Percentiles rank a stretch among this genome's conserved stretches.
Evolutionary conservation across 2,888 invertebrate species (phyloP).

Genomic region (Petrolisthes cinctipes): DNA sequence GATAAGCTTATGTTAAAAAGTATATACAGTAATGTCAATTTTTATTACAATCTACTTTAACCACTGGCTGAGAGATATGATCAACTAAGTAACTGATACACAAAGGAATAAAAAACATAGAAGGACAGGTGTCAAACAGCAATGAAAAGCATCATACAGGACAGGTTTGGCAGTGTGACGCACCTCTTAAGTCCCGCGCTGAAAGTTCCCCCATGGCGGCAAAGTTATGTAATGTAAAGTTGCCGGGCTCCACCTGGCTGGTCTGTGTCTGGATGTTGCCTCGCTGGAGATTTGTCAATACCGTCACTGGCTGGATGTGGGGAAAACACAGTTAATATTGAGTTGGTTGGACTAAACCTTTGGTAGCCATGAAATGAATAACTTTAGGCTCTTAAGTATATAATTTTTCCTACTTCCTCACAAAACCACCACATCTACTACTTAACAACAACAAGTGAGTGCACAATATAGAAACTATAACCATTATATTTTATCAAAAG

Average conservation of each 20-base stretch:
- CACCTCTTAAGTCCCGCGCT: slow-evolving; percentile 42
- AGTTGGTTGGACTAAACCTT: too few species aligned
- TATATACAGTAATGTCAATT: too few species aligned
- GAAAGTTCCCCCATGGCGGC: slow-evolving; percentile 89
- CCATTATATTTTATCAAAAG: not conserved
- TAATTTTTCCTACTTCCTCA: too few species aligned
- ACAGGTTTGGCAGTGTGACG: not conserved
- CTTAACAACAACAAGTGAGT: not conserved
- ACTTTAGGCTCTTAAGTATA: too few species aligned
- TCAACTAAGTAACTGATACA: not conserved
- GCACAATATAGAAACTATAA: not conserved
- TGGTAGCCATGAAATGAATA: too few species aligned
- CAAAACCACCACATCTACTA: not conserved
- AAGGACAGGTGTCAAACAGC: not conserved
- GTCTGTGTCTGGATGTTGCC: slow-evolving; percentile 92
- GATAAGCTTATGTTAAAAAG: too few species aligned
- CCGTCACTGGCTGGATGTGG: slow-evolving; percentile 74
- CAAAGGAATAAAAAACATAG: not conserved
- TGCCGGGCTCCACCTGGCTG: slow-evolving; percentile 68
- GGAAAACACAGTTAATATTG: too few species aligned
- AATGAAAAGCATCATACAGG: not conserved
- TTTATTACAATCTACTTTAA: not conserved
- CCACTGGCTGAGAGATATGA: not conserved
- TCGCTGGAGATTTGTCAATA: slow-evolving; percentile 91
- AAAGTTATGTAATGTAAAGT: slow-evolving; percentile 86